These are phyloP conservation scores for Lepidurus packardi DNA, from an alignment of 1,140 invertebrate genomes.

Conservation along the genomic window DNA sequence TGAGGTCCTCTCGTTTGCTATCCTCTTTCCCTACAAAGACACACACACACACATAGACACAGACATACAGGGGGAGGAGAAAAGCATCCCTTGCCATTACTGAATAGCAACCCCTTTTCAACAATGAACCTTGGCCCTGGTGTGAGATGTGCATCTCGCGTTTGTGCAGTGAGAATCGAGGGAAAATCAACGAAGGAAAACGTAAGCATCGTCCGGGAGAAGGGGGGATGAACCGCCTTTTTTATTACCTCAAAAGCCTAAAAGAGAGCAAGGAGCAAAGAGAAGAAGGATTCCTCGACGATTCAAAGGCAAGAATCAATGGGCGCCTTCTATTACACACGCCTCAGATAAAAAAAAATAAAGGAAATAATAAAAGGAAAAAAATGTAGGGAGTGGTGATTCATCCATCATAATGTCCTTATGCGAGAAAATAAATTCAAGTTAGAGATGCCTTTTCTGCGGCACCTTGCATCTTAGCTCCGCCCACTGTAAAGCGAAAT, in stretches of 20 bases:
- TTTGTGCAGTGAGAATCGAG: neutral
- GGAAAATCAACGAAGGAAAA: neutral
- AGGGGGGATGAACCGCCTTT: neutral
- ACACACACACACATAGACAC: slow-evolving; percentile 29
- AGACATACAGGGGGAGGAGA: neutral
- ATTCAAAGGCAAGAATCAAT: neutral
- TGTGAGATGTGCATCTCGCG: neutral
- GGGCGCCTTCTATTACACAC: neutral
- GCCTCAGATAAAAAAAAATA: neutral
- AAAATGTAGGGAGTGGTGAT: too few relatives aligned
- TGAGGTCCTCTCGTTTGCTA: neutral
- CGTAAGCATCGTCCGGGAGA: neutral
- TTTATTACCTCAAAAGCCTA: neutral
- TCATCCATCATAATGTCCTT: too few relatives aligned
- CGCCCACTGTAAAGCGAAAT: too few relatives aligned
- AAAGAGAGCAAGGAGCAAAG: neutral
- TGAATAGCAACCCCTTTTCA: slow-evolving; percentile 30
- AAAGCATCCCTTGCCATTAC: slow-evolving; percentile 14
- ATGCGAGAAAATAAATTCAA: too few relatives aligned
- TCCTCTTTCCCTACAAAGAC: slow-evolving; percentile 32
- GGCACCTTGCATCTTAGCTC: too few relatives aligned
- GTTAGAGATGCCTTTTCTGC: too few relatives aligned
- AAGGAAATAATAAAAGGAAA: too few relatives aligned
- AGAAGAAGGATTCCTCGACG: neutral
- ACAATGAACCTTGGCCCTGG: neutral